A percentile compares a stretch with the other conserved stretches of the same genome.
phyloP scores from a whole-genome alignment of 2,888 invertebrate species.

The Cheilosia impressa region DNA sequence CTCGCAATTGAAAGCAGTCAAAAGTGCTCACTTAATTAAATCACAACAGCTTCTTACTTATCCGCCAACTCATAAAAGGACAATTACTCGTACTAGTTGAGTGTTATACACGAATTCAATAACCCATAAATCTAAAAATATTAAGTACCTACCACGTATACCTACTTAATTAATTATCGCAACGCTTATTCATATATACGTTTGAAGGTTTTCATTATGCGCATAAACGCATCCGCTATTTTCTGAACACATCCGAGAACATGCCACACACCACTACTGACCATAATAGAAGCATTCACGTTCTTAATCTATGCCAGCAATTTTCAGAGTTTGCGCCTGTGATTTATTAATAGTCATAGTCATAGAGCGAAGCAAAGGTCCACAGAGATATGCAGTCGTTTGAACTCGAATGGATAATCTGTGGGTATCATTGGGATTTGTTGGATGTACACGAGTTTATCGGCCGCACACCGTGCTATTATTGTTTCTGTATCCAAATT shows the following conservation, averaged over 20 bases:
- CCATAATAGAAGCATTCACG: conserved; percentile 26
- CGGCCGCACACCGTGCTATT: conserved; percentile 49
- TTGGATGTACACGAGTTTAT: conserved; percentile 50
- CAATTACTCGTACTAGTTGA: no score
- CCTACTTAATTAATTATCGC: conserved; percentile 1
- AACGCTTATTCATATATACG: conserved; percentile 2
- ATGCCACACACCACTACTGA: conserved; percentile 46
- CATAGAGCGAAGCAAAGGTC: conserved; percentile 45
- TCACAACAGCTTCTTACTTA: no score
- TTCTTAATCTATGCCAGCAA: conserved; percentile 58
- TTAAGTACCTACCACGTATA: not conserved
- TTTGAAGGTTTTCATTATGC: not conserved
- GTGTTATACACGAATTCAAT: not conserved
- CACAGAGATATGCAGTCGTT: conserved; percentile 53
- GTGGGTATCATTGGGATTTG: conserved; percentile 64
- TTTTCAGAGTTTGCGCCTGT: conserved; percentile 64
- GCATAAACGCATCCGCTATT: conserved; percentile 33
- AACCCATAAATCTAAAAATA: conserved; percentile 1
- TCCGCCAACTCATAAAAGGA: no score
- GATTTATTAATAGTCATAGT: conserved; percentile 66
- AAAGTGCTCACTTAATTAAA: no score
- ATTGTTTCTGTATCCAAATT: conserved; percentile 46
- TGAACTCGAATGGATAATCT: conserved; percentile 63
- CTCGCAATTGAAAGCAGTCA: no score
- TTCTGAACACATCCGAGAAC: conserved; percentile 54